phyloP scores from a whole-genome alignment of 2,797 vertebrate species.

The Bucorvus abyssinicus region DNA sequence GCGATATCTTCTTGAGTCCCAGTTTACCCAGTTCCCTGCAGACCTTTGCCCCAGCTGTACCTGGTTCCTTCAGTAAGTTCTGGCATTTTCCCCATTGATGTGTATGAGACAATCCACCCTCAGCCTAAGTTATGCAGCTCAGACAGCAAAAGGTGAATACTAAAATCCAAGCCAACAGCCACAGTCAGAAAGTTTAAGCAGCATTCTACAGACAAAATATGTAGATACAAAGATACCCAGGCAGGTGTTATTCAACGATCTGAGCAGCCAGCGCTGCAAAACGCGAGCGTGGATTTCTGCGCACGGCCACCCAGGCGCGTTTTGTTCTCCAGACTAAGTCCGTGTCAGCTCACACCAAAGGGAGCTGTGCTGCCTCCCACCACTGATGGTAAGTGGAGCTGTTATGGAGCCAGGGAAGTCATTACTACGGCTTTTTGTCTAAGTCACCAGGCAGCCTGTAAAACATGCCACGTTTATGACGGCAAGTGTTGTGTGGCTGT shows the following conservation, averaged over 20 bases:
- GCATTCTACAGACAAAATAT: background rate
- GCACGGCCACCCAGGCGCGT: background rate
- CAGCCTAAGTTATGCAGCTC: background rate
- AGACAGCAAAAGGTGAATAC: background rate
- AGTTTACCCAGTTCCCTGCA: background rate
- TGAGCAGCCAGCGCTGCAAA: background rate
- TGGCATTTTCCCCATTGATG: background rate
- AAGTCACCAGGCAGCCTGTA: constrained; percentile 57
- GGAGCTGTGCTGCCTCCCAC: background rate
- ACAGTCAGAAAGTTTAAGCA: background rate
- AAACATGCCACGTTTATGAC: constrained; percentile 59
- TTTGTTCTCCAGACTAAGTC: background rate
- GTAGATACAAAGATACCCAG: background rate
- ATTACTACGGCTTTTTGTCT: constrained; percentile 39
- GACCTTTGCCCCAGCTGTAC: rapidly evolving
- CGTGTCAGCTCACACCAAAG: background rate
- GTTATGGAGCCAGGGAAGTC: background rate
- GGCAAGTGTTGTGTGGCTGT: constrained; percentile 43
- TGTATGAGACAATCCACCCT: background rate
- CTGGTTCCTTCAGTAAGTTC: background rate
- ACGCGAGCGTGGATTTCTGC: background rate
- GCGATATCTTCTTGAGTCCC: background rate
- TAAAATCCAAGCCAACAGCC: background rate
- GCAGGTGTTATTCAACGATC: background rate
- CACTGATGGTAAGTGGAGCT: background rate